These are phyloP conservation scores for Olivierus martensii DNA, from an alignment of 1,140 invertebrate species.

Conservation along the genomic window DNA sequence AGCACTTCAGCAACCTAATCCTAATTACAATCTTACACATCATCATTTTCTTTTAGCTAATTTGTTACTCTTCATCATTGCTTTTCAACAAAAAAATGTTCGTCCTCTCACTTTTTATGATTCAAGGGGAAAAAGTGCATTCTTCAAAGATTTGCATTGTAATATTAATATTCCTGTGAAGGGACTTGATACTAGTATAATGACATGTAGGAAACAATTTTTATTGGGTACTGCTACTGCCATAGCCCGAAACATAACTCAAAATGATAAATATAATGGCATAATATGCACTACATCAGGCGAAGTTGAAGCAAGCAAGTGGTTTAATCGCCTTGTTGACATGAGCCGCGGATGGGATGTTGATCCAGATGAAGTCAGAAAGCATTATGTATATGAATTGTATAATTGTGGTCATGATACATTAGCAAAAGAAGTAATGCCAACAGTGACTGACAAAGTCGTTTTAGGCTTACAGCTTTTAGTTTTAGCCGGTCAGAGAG, in stretches of 20 bases:
- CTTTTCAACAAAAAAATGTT: slow-evolving; percentile 58
- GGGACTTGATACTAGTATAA: slow-evolving; percentile 27
- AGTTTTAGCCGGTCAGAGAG: slow-evolving; percentile 50
- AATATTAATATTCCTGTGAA: slow-evolving; percentile 29
- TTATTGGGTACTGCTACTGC: slow-evolving; percentile 28
- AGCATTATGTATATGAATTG: slow-evolving; percentile 59
- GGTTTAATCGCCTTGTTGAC: slow-evolving; percentile 50
- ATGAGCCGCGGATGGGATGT: slow-evolving; percentile 66
- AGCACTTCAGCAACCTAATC: slow-evolving; percentile 53
- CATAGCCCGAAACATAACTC: slow-evolving; percentile 22
- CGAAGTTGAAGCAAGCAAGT: slow-evolving; percentile 9
- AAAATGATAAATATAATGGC: slow-evolving; percentile 16
- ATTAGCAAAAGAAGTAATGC: slow-evolving; percentile 50
- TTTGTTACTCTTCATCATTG: slow-evolving; percentile 58
- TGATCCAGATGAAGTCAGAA: slow-evolving; percentile 53
- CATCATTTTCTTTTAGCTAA: slow-evolving; percentile 61
- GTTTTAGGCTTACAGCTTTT: slow-evolving; percentile 48
- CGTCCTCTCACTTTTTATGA: slow-evolving; percentile 63
- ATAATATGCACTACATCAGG: slow-evolving; percentile 12
- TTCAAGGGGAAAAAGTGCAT: slow-evolving; percentile 38
- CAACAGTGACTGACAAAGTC: slow-evolving; percentile 46
- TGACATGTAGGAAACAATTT: slow-evolving; percentile 29
- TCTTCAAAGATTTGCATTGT: slow-evolving; percentile 34
- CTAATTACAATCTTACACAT: slow-evolving; percentile 57
- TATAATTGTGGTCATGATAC: slow-evolving; percentile 61